Percentiles rank a stretch among this genome's conserved stretches.
phyloP scores from a whole-genome alignment of 2,113 vertebrate genomes.

The Muscicapa adusta region DNA sequence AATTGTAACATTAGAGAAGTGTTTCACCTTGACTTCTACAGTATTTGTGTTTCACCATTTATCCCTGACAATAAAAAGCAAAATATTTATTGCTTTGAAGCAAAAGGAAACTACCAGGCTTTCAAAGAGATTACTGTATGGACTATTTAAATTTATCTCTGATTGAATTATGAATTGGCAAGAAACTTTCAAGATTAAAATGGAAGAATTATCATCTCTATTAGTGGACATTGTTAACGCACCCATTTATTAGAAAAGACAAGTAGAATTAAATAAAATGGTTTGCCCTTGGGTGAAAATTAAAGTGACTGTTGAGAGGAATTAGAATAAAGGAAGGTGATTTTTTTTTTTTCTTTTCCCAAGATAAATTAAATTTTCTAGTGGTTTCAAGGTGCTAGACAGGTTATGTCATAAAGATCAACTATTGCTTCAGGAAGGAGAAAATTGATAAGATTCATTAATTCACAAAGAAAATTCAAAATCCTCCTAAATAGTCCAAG shows the following conservation, averaged over 20 bases:
- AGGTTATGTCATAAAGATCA: conserved; percentile 12
- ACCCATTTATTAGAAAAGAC: conserved; percentile 54
- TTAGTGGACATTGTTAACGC: conserved; percentile 40
- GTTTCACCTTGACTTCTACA: background rate
- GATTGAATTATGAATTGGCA: background rate
- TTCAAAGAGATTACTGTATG: background rate
- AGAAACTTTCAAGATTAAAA: conserved; percentile 44
- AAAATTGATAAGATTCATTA: conserved; percentile 48
- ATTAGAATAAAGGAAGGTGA: background rate
- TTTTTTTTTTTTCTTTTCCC: background rate
- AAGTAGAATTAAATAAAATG: conserved; percentile 58
- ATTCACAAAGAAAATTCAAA: conserved; percentile 43
- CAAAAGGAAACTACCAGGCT: background rate
- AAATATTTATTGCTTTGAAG: background rate
- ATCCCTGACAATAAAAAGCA: background rate
- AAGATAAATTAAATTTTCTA: conserved; percentile 41
- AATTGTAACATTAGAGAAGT: background rate
- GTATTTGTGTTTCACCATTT: background rate
- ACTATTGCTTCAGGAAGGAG: conserved; percentile 23
- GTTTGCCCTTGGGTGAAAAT: conserved; percentile 62
- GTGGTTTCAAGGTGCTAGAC: background rate
- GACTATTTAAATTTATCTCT: background rate
- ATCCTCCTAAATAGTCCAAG: background rate
- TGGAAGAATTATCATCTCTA: conserved; percentile 32
- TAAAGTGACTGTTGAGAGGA: conserved; percentile 27